Evolutionary conservation across 2,888 invertebrate genomes (phyloP).

Genomic region (Anagyrus pseudococci): DNA sequence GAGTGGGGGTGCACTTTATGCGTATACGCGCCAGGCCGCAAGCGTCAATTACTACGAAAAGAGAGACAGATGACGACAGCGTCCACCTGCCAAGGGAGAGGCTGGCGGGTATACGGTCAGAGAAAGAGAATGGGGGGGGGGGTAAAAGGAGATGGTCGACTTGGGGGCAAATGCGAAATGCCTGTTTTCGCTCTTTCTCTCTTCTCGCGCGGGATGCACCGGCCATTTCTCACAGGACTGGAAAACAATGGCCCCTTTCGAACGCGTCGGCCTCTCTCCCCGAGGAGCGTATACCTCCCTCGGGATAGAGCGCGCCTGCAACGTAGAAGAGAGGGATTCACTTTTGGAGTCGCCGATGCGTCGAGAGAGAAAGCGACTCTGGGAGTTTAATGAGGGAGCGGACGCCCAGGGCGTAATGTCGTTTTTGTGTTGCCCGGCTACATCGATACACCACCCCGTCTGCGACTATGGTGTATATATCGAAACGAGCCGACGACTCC

Average conservation of each 20-base stretch:
- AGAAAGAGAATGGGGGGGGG: too few species aligned
- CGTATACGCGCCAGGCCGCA: background rate
- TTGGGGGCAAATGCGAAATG: conserved; percentile 35
- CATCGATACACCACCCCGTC: too few species aligned
- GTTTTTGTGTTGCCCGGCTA: background rate
- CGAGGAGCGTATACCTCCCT: conserved; percentile 2
- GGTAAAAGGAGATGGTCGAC: background rate
- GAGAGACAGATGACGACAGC: conserved; percentile 12
- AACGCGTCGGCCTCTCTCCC: conserved; percentile 10
- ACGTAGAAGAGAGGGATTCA: background rate
- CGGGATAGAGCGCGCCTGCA: background rate
- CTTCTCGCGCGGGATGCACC: conserved; percentile 40
- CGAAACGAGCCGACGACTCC: too few species aligned
- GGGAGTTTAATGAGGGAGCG: conserved; percentile 3
- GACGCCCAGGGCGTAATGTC: background rate
- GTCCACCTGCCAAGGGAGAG: conserved; percentile 15
- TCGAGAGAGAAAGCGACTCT: background rate
- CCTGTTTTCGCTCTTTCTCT: conserved; percentile 27
- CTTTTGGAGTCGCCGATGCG: background rate
- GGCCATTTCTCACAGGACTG: conserved; percentile 33
- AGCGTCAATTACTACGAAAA: conserved; percentile 4
- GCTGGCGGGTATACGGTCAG: too few species aligned
- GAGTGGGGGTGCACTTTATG: too few species aligned
- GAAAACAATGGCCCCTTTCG: conserved; percentile 14
- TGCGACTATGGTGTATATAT: too few species aligned